Base-by-base conservation (phyloP, 2,113 vertebrate species). In the Corvus hawaiiensis region DNA sequence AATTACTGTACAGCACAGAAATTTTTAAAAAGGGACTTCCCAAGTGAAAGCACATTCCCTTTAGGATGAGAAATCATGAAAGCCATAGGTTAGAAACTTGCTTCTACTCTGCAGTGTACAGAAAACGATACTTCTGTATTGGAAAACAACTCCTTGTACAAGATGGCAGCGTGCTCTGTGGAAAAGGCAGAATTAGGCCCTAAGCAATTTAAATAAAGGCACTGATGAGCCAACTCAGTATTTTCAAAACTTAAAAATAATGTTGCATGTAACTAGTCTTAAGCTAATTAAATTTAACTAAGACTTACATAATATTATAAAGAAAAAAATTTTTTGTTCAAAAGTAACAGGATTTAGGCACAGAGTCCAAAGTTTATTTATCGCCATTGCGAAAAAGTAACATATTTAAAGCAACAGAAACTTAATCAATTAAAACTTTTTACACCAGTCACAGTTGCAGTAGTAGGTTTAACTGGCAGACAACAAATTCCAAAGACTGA, bases 141-240 rank as follows among this genome's bases (percentile, higher is more conserved):
- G 27, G 54, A 78, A 82, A 59, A 75, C 10, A 43, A 16, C 19
- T 84, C 19, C 3, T 4, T 10, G 14, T 13, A 15, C 3, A 23
- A 33, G 24, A 0, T 48, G 17, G 37, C n/a, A 80, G 58, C 0
- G 0, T 59, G 63, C 8, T 71, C 39, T n/a, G 21, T 35, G 20
- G 23, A 80, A 15, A 61, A 61, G 9, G 62, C 49, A 84, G 16
- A 84, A 78, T 22, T 33, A 64, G 58, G 41, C 58, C 22, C 58
- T 43, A 44, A 56, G 23, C 9, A 39, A 21, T 68, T 75, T 20
- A 72, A 64, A 78, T 39, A 72, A 5, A 64, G 16, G 6, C 28
- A 83, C 21, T 4, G 14, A 68, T 13, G 4, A 82, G 28, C 13
- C 35, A 78, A 46, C 3, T 0, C 10, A 39, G 9, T 32, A 17